A percentile compares a stretch with the other conserved stretches of the same genome.
These are phyloP conservation scores for Emydoidea blandingii DNA, from an alignment of 2,797 vertebrate genomes.

Conservation along the genomic window DNA sequence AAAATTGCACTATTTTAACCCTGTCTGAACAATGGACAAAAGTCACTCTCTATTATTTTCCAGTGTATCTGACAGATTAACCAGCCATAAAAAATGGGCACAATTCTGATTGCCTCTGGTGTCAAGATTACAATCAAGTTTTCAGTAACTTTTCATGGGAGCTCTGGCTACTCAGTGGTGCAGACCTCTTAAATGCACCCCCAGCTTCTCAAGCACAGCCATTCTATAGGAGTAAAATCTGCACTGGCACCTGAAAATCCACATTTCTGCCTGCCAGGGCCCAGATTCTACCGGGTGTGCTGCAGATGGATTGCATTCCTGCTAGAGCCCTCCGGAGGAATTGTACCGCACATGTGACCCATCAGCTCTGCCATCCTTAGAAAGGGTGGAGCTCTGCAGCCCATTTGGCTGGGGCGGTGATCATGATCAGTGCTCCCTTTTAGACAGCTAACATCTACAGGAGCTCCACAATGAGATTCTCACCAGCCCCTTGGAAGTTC, in stretches of 20 bases:
- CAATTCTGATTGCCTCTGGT: not conserved
- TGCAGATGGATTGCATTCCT: not conserved
- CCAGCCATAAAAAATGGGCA: not conserved
- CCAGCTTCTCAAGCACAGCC: not conserved
- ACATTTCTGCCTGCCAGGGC: not conserved
- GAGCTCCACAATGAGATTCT: not conserved
- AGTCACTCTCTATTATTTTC: not conserved
- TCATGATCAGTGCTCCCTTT: not conserved
- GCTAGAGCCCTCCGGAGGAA: not conserved
- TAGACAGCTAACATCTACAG: no score
- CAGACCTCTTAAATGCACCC: not conserved
- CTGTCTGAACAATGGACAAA: not conserved
- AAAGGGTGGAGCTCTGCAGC: not conserved
- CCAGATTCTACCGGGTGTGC: not conserved
- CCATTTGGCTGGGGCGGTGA: not conserved
- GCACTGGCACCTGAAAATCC: not conserved
- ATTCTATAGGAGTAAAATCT: not conserved
- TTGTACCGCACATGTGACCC: not conserved
- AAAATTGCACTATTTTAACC: not conserved
- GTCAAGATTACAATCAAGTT: not conserved
- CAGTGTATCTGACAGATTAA: not conserved
- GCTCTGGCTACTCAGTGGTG: not conserved
- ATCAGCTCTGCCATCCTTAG: not conserved
- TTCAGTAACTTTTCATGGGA: not conserved
- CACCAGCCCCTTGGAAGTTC: not conserved